Conservation (phyloP, 1,140 invertebrate species). For the Spodoptera frugiperda region DNA sequence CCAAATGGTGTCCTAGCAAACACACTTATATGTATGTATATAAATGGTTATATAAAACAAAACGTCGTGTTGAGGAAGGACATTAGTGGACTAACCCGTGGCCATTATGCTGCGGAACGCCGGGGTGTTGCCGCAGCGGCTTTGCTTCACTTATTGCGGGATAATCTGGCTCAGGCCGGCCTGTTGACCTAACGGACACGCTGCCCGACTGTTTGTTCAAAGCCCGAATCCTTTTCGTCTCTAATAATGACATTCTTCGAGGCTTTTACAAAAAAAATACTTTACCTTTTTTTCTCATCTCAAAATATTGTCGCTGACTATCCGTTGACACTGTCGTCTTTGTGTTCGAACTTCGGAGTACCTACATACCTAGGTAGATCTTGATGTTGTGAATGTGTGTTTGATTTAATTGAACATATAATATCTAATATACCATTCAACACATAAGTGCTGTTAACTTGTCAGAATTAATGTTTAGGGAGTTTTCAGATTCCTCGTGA, state of each 20-base stretch:
- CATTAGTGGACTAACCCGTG: constrained; percentile 19
- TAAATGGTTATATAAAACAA: constrained; percentile 6
- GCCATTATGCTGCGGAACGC: not conserved
- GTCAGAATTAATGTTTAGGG: no score
- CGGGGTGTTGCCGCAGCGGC: not conserved
- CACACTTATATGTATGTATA: no score
- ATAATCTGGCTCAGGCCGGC: constrained; percentile 26
- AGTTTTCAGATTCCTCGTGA: no score
- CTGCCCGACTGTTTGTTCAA: not conserved
- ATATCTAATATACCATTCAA: no score
- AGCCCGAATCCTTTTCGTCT: not conserved
- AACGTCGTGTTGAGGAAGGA: not conserved
- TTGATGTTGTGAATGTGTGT: no score
- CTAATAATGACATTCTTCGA: constrained; percentile 3
- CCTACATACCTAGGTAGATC: no score
- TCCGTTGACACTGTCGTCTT: no score
- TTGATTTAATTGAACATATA: no score
- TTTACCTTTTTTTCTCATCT: no score
- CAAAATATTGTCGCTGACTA: no score
- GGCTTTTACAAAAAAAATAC: not conserved
- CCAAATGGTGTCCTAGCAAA: not conserved
- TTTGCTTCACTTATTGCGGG: constrained; percentile 29
- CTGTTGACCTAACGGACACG: constrained; percentile 16
- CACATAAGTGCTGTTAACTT: no score
- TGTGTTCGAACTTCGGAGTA: no score